Evolutionary conservation across 1,140 invertebrate species (phyloP), one percentile per base, ranked within the genome.

Genomic region (Drosophila leontia): DNA sequence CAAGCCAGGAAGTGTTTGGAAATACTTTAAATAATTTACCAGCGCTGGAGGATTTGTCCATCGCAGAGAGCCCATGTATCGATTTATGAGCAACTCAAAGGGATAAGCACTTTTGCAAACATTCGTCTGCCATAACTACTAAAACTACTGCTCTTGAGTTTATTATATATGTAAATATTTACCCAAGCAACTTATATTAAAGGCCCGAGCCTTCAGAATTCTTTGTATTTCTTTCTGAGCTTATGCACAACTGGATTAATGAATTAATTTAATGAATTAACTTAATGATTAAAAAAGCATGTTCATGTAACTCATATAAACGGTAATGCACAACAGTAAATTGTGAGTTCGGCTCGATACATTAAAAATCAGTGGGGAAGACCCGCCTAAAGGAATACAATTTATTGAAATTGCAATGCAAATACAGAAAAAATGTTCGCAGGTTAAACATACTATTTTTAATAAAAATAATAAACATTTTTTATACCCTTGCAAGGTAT

Each of bases 1-100:
- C 13, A 34, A 61, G 63, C 37, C 44, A 19, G 44, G 35, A 78
- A 82, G 64, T 78, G 80, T 82, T 78, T 23, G 17, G 17, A 23
- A 75, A 78, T 78, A 78, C 70, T 82, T 82, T 82, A 74, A 82
- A 82, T 82, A 82, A 82, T 78, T 82, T 65, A 65, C 12, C 29
- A 51, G 9, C 29, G 29, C 26, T 34, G 29, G 48, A 34, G 48
- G 48, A 51, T 34, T 51, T 51, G 15, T n/a, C 15, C 8, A n/a
- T 7, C 15, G n/a, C 9, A 51, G 26, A 51, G 26, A 32, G 48
- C 26, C 32, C 17, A 32, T 51, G 26, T n/a, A 5, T 9, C 9
- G 48, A 51, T 51, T 51, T 32, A 51, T 32, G 26, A 51, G 48
- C 48, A 32, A 29, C 48, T 32, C 48, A 17, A 32, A 32, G 48